Percentiles rank a stretch among this genome's conserved stretches.
Conservation (phyloP, 1,140 invertebrate species). For the Danaus plexippus region DNA sequence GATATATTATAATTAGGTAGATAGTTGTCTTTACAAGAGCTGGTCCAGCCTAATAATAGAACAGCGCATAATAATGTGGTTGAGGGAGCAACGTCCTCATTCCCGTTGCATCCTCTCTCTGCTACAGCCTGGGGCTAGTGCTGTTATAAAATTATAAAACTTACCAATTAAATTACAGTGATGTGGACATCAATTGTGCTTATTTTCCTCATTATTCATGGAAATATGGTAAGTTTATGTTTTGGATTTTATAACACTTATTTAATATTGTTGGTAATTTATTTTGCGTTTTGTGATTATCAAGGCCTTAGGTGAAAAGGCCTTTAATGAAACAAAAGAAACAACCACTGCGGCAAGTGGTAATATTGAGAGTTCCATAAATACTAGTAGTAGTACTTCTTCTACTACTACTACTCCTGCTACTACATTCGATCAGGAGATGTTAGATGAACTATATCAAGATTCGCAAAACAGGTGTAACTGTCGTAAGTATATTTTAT, state of each 20-base stretch:
- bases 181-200: conserved; percentile 12
- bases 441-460: too few species aligned
- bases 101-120: conserved; percentile 33
- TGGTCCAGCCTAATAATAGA: conserved; percentile 34
- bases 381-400: too few species aligned
- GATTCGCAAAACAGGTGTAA: conserved; percentile 31
- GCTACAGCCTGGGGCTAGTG: neutral
- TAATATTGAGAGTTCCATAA: too few species aligned
- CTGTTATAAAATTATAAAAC: neutral
- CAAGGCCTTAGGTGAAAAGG: too few species aligned
- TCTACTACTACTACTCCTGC: too few species aligned
- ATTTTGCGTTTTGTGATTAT: too few species aligned
- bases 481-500: conserved; percentile 45
- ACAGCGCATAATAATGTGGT: conserved; percentile 29
- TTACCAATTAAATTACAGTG: neutral
- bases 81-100: conserved; percentile 51
- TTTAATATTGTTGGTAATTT: too few species aligned
- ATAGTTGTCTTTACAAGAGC: neutral
- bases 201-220: conserved; percentile 7
- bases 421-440: too few species aligned
- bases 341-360: too few species aligned
- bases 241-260: too few species aligned
- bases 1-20: too few species aligned
- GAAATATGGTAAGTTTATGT: conserved; percentile 15
- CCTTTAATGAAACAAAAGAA: too few species aligned